These are phyloP conservation scores for Hermatobates lingyangjiaoensis DNA, from an alignment of 1,140 invertebrate genomes.

Conservation along the genomic window DNA sequence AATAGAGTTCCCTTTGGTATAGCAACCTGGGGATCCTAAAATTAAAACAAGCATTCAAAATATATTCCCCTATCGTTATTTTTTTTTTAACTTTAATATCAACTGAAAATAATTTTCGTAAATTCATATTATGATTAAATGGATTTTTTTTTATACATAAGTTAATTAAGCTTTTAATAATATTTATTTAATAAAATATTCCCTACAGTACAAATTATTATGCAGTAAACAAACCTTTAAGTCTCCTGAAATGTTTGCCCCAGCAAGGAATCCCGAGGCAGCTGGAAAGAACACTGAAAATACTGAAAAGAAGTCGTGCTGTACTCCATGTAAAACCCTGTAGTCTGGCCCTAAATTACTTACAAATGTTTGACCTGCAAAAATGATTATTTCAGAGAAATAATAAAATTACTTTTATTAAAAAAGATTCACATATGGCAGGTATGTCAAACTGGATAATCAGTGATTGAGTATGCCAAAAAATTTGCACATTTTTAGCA, in stretches of 20 bases:
- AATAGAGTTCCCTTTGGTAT: slow-evolving; percentile 81
- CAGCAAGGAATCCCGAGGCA: slow-evolving; percentile 84
- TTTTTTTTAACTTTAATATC: too few relatives aligned
- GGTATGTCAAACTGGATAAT: too few relatives aligned
- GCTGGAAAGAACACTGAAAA: slow-evolving; percentile 95
- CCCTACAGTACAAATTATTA: background rate
- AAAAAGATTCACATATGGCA: too few relatives aligned
- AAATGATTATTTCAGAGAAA: too few relatives aligned
- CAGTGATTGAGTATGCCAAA: too few relatives aligned
- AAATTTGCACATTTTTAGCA: too few relatives aligned
- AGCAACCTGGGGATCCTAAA: slow-evolving; percentile 71
- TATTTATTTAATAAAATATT: background rate
- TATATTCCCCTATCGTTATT: too few relatives aligned
- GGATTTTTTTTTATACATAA: background rate
- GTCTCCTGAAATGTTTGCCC: slow-evolving; percentile 88
- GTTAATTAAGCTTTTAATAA: background rate
- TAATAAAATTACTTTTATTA: too few relatives aligned
- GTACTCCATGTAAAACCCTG: slow-evolving; percentile 36
- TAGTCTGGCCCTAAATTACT: slow-evolving; percentile 63
- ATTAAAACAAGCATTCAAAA: slow-evolving; percentile 12
- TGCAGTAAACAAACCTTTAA: slow-evolving; percentile 39
- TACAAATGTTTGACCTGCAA: slow-evolving; percentile 45
- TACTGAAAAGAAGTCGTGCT: slow-evolving; percentile 83
- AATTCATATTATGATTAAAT: background rate
- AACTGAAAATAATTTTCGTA: too few relatives aligned